A percentile compares a stretch with the other conserved stretches of the same genome.
These are phyloP conservation scores for Phodopus roborovskii DNA, from an alignment of 2,113 vertebrate genomes.

Conservation along the genomic window DNA sequence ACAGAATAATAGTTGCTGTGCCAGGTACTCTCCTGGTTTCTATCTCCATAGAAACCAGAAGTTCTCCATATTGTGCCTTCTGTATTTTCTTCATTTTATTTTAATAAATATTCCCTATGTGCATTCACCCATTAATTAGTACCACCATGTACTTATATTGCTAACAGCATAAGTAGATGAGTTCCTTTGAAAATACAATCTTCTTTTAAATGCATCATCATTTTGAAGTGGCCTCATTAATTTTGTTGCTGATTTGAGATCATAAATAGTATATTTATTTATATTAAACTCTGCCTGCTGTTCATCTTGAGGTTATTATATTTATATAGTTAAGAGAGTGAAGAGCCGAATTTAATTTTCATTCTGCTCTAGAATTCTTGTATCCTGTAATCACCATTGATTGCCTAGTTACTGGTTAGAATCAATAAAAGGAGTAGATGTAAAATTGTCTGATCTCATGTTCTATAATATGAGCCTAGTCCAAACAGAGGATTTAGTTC, in stretches of 20 bases:
- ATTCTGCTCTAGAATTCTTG: constrained; percentile 66
- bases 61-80: not conserved
- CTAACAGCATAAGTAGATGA: constrained; percentile 62
- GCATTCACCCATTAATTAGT: constrained; percentile 60
- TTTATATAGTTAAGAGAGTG: constrained; percentile 73
- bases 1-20: not conserved
- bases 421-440: constrained; percentile 69
- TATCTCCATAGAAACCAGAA: constrained; percentile 52
- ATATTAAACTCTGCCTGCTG: constrained; percentile 73
- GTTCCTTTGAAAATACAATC: constrained; percentile 75
- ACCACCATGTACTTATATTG: constrained; percentile 38
- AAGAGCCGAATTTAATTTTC: constrained; percentile 75
- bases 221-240: constrained; percentile 72
- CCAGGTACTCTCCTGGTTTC: not conserved
- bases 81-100: constrained; percentile 22
- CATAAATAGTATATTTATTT: constrained; percentile 76
- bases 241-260: constrained; percentile 74
- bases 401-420: constrained; percentile 74
- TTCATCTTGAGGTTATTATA: constrained; percentile 62
- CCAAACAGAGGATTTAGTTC: constrained; percentile 62
- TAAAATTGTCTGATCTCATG: constrained; percentile 70
- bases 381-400: constrained; percentile 78
- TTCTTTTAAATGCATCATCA: constrained; percentile 72
- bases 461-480: constrained; percentile 69
- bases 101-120: constrained; percentile 59